phyloP scores from a whole-genome alignment of 2,797 vertebrate genomes.

The Emys orbicularis region DNA sequence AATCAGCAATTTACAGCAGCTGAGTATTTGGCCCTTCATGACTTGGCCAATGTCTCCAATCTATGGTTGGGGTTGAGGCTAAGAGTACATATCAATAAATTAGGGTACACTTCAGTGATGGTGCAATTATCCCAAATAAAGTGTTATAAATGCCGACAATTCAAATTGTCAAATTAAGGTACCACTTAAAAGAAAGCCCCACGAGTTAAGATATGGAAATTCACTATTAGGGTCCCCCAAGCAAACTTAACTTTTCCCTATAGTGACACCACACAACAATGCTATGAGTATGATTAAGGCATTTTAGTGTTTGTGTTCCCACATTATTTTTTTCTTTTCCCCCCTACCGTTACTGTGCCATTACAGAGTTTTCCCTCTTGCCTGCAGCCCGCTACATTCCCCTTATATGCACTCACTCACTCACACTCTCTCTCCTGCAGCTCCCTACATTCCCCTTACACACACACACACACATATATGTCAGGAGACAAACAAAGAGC shows the following conservation, averaged over 20 bases:
- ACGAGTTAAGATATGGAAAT: not conserved
- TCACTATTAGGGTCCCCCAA: not conserved
- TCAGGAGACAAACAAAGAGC: too few species aligned
- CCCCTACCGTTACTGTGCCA: not conserved
- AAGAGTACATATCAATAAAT: not conserved
- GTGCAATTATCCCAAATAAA: not conserved
- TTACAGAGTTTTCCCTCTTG: rapidly evolving
- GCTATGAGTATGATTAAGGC: rapidly evolving
- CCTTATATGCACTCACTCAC: not conserved
- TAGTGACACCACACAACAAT: not conserved
- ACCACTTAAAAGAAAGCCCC: not conserved
- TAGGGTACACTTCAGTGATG: not conserved
- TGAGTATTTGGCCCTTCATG: not conserved
- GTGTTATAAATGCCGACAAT: not conserved
- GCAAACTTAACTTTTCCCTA: not conserved
- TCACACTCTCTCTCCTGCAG: rapidly evolving
- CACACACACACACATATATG: not conserved
- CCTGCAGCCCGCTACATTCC: not conserved
- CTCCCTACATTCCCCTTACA: not conserved
- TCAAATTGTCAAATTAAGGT: not conserved
- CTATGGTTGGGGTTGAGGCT: not conserved
- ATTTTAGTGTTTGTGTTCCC: not conserved
- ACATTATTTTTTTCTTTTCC: not conserved
- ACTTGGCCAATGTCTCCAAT: not conserved
- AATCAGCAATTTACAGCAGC: not conserved